phyloP scores from a whole-genome alignment of 1,140 invertebrate genomes.

The Drosophila pachea region DNA sequence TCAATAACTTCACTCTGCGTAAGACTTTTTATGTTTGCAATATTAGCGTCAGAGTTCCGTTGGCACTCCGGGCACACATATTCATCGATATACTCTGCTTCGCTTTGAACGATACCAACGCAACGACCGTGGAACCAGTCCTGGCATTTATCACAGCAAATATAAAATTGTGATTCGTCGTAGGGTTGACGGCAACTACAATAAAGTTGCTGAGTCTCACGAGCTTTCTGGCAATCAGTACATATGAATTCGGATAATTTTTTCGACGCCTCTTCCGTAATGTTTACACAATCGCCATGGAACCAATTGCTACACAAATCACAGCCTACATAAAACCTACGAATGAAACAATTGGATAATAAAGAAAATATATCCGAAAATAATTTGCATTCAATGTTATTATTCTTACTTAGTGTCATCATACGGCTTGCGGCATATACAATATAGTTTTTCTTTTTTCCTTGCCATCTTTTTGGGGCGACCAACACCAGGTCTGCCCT shows the following conservation, averaged over 20 bases:
- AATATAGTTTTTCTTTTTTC: conserved; percentile 90
- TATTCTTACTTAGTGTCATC: conserved; percentile 90
- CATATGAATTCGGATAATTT: conserved; percentile 94
- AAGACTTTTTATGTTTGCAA: conserved; percentile 93
- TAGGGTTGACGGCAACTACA: conserved; percentile 98
- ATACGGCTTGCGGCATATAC: conserved; percentile 95
- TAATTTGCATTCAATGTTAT: background rate
- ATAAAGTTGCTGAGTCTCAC: conserved; percentile 94
- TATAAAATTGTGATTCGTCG: conserved; percentile 98
- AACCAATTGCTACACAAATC: conserved; percentile 99
- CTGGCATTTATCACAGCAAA: conserved; percentile 98
- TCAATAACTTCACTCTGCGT: conserved; percentile 90
- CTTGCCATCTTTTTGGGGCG: conserved; percentile 79
- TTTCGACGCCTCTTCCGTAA: conserved; percentile 95
- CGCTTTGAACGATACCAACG: conserved; percentile 95
- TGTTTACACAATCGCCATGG: conserved; percentile 97
- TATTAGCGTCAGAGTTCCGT: conserved; percentile 91
- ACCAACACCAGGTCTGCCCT: conserved; percentile 52
- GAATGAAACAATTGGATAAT: conserved; percentile 7
- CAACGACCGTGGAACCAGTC: conserved; percentile 99
- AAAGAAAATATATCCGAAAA: background rate
- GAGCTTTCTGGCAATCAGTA: conserved; percentile 89
- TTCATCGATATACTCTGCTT: conserved; percentile 96
- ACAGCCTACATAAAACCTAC: conserved; percentile 97
- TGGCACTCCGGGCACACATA: conserved; percentile 98